Evolutionary conservation across 1,140 invertebrate genomes (phyloP).

Genomic region (Dendrolimus kikuchii): DNA sequence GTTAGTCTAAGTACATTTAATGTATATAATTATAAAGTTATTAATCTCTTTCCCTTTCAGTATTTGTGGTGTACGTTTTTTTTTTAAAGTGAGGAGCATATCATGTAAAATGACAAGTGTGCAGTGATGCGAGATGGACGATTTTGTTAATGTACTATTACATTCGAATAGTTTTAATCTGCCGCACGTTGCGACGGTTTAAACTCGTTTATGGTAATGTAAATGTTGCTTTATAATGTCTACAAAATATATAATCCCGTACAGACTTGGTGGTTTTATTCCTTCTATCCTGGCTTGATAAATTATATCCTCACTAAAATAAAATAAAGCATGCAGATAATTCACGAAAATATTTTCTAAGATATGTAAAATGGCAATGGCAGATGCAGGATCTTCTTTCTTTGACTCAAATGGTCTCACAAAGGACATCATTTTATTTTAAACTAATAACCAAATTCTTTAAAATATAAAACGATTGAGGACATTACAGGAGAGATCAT

Average conservation of each 20-base stretch:
- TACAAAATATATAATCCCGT: constrained; percentile 73
- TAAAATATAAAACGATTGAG: too few species aligned
- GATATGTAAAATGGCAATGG: too few species aligned
- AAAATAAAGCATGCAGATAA: neutral
- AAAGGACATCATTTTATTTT: too few species aligned
- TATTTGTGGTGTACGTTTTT: constrained; percentile 61
- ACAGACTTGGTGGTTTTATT: constrained; percentile 46
- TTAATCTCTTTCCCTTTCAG: constrained; percentile 67
- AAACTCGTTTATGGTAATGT: constrained; percentile 67
- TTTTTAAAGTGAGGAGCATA: constrained; percentile 37
- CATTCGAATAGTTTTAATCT: constrained; percentile 68
- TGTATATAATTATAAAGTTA: constrained; percentile 56
- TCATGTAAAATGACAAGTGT: constrained; percentile 21
- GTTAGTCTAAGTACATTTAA: constrained; percentile 65
- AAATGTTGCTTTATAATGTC: constrained; percentile 73
- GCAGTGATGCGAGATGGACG: constrained; percentile 30
- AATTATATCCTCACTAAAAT: neutral
- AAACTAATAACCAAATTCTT: too few species aligned
- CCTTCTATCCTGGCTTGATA: neutral
- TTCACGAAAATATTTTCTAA: neutral
- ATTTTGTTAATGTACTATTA: constrained; percentile 70
- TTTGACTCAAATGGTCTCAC: too few species aligned
- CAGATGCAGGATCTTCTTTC: too few species aligned
- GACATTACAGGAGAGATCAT: too few species aligned
- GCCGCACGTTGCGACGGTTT: constrained; percentile 33